Evolutionary conservation across 2,797 vertebrate genomes (phyloP).

Genomic region (Gouania willdenowi): DNA sequence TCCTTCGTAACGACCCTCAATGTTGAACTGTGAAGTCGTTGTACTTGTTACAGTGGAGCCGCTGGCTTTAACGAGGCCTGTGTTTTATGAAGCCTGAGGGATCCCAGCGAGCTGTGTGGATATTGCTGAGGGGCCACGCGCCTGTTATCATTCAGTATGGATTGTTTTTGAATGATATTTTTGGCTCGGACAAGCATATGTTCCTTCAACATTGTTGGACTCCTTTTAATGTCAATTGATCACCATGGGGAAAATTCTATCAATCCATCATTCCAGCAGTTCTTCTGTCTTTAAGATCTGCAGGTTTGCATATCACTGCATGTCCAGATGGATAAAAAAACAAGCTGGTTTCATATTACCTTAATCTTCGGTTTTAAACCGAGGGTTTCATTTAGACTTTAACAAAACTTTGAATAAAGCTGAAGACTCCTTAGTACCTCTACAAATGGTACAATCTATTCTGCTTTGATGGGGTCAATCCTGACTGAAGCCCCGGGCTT

Average conservation of each 20-base stretch:
- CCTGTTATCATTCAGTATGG: slow-evolving; percentile 51
- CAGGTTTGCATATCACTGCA: slow-evolving; percentile 51
- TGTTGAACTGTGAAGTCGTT: slow-evolving; percentile 54
- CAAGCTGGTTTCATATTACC: slow-evolving; percentile 31
- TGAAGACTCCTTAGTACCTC: slow-evolving; percentile 56
- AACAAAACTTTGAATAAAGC: slow-evolving; percentile 39
- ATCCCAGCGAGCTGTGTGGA: slow-evolving; percentile 46
- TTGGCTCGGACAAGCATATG: slow-evolving; percentile 25
- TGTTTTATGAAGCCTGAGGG: slow-evolving; percentile 61
- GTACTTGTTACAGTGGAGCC: slow-evolving; percentile 49
- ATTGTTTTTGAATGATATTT: slow-evolving; percentile 46
- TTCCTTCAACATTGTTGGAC: slow-evolving; percentile 14
- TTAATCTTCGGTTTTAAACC: slow-evolving; percentile 59
- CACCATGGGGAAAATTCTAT: slow-evolving; percentile 32
- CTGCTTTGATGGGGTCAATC: slow-evolving; percentile 66
- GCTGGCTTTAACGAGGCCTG: slow-evolving; percentile 47
- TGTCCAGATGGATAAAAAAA: slow-evolving; percentile 50
- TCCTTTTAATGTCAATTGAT: slow-evolving; percentile 24
- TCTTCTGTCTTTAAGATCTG: slow-evolving; percentile 24
- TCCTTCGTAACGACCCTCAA: slow-evolving; percentile 30
- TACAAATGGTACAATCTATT: slow-evolving; percentile 60
- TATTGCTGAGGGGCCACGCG: slow-evolving; percentile 53
- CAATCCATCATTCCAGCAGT: slow-evolving; percentile 26
- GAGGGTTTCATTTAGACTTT: slow-evolving; percentile 55
- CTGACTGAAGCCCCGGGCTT: slow-evolving; percentile 59